Base-by-base conservation (phyloP, 2,888 invertebrate species). In the Venusia cambrica region DNA sequence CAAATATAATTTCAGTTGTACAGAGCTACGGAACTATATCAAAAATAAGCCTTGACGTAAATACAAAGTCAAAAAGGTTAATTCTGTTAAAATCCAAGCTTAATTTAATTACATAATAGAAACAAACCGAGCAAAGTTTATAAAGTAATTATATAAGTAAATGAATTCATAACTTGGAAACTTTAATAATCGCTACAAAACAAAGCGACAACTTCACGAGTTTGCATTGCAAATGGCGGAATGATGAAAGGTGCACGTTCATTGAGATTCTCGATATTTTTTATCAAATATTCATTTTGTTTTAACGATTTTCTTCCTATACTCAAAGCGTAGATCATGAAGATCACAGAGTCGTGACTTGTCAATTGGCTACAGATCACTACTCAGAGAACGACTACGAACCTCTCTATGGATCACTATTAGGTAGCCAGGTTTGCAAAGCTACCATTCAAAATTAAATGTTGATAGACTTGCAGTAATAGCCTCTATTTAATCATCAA, bases 161-260 rank as follows among this genome's bases (percentile, higher is more conserved):
- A 24, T 35, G 3, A 20, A 43, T 42, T 36, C 38, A 43, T 43
- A 39, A 47, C 45, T 31, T 15, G 11, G 12, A 17, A 44, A 48
- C 40, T 43, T 42, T 39, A 43, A 51, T 47, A 51, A 48, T 45
- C 37, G 45, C 29, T 35, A 35, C 32, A 26, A 45, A 51, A 50
- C 47, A 47, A 47, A 47, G 45, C 31, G 21, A 39, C 32, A 32
- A 38, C 41, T 39, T 33, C 7, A n/a, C 18, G 38, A 17, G 36
- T 51, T 48, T 44, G 48, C 38, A 44, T 35, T 38, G 45, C 41
- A 44, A 51, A 48, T 38, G 20, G 24, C 31, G 37, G 8, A 35
- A 37, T 39, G 39, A 37, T 30, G 40, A 48, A 27, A 42, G 45
- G 44, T 41, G 31, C 25, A 22, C 11, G 3, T 26, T 22, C 10